Percentiles rank a stretch among this genome's conserved stretches.
Evolutionary conservation across 2,797 vertebrate species (phyloP).

Genomic region (Serranus cabrilla): DNA sequence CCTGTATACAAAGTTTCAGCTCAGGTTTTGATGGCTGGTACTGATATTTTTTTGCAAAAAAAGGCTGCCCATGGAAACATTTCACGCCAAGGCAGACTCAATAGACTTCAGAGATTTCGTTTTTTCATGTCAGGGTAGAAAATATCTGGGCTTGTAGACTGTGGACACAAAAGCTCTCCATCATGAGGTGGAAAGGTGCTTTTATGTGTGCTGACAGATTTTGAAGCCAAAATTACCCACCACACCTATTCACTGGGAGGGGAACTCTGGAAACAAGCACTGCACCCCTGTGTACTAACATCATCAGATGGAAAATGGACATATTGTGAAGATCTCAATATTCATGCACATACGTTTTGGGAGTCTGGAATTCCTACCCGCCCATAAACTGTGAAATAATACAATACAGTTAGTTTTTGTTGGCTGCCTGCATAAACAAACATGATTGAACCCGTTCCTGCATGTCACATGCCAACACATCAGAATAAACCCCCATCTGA

Average conservation of each 20-base stretch:
- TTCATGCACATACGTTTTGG: too few relatives aligned
- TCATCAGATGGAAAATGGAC: not conserved
- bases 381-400: too few relatives aligned
- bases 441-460: too few relatives aligned
- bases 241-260: not conserved
- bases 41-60: constrained; percentile 30
- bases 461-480: too few relatives aligned
- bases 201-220: constrained; percentile 13
- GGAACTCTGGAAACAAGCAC: not conserved
- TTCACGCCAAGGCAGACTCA: constrained; percentile 30
- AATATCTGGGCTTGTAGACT: constrained; percentile 1
- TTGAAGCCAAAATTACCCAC: constrained; percentile 8
- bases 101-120: not conserved
- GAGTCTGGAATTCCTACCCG: too few relatives aligned
- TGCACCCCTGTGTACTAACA: not conserved
- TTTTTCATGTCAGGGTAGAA: constrained; percentile 16
- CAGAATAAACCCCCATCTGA: too few relatives aligned
- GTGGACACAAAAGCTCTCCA: constrained; percentile 15
- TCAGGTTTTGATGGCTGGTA: constrained; percentile 35
- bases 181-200: not conserved
- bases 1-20: constrained; percentile 23
- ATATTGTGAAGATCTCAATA: not conserved
- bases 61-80: constrained; percentile 26
- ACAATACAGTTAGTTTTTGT: too few relatives aligned
- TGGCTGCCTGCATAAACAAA: too few relatives aligned